Conservation (phyloP, 2,113 vertebrate genomes). For the Prochilodus magdalenae region DNA sequence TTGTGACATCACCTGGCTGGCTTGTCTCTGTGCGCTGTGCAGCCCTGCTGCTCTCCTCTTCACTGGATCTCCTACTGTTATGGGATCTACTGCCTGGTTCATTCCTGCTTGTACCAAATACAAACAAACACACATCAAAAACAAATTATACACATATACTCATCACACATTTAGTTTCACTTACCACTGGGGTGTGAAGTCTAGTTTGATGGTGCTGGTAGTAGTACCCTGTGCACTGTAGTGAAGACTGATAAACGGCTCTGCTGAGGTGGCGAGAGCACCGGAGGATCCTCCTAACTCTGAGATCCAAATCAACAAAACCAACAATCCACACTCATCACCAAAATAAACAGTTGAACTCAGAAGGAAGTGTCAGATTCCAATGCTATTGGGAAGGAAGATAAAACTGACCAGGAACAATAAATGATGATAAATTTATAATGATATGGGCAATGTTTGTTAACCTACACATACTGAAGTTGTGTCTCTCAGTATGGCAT, state of each 20-base stretch:
- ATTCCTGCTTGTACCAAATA: conserved; percentile 77
- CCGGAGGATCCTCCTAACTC: not conserved
- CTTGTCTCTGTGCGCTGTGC: conserved; percentile 66
- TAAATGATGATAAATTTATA: no score
- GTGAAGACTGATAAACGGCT: conserved; percentile 93
- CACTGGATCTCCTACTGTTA: conserved; percentile 73
- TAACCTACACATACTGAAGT: no score
- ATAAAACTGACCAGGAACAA: no score
- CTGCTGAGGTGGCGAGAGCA: conserved; percentile 66
- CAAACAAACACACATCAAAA: not conserved
- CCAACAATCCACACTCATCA: no score
- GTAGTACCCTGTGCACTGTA: conserved; percentile 97
- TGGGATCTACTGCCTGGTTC: conserved; percentile 77
- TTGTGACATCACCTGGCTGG: conserved; percentile 47
- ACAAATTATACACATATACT: no score
- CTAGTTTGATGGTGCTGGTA: conserved; percentile 94
- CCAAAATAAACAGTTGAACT: no score
- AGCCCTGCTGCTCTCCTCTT: conserved; percentile 65
- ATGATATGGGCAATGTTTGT: no score
- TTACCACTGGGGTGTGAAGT: conserved; percentile 97
- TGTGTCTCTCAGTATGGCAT: no score
- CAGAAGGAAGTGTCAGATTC: no score
- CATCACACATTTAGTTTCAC: conserved; percentile 28
- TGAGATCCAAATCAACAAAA: no score
- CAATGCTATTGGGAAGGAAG: no score